Base-by-base conservation (phyloP, 2,797 vertebrate genomes). In the Bradypodion ventrale region DNA sequence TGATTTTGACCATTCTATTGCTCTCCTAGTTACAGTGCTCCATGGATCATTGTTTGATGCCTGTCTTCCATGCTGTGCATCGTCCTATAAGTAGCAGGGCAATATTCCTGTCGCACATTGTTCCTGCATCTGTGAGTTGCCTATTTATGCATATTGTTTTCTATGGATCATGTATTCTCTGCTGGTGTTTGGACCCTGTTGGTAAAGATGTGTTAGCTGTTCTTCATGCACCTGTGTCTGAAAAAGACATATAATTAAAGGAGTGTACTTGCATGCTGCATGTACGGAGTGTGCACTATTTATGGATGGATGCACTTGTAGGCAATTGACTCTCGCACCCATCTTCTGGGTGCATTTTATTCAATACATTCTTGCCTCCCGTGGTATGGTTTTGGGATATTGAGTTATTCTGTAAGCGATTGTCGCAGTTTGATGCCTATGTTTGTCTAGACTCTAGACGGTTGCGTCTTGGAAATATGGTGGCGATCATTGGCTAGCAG, bases 81-180 rank as follows among this genome's bases (percentile, higher is more conserved):
- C 5, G 25, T 69, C 23, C 25, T 49, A 21, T 65, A 73, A 49
- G 32, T 63, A 49, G 16, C 29, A 40, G 35, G 9, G 49, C 44
- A 25, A 23, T 4, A 23, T 60, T 72, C 23, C 32, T 27, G 37
- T 29, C 40, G 19, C 32, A 46, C 52, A 52, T 29, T 7, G 52
- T 84, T 78, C 52, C n/a, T 85, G 35, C 13, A 52, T 74, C 49
- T 69, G 10, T 69, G 63, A 42, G 7, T 37, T 85, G 69, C 35
- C 40, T 59, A 46, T 60, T 46, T 59, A 21, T 77, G 10, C 70
- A 62, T 65, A 59, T 77, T 16, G 15, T 49, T 62, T 52, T 83
- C 74, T 65, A 69, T 32, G 49, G 63, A 66, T 56, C 44, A 27
- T 16, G 3, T 35, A 49, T 60, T 16, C 42, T 75, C n/a, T 8